phyloP scores from a whole-genome alignment of 2,888 invertebrate species.

The Eumacrocentrus americanus region DNA sequence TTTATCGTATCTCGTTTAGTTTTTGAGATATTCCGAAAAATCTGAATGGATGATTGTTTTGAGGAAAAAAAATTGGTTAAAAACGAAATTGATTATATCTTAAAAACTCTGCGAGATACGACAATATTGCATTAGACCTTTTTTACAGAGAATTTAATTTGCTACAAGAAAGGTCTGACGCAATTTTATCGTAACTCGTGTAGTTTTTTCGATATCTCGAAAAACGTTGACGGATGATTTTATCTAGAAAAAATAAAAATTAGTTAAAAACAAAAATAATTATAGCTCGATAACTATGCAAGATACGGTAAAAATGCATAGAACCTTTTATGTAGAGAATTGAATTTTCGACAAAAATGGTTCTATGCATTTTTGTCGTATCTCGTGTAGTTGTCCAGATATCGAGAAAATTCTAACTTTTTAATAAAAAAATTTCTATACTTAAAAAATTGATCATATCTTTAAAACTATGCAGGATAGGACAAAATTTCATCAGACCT shows the following conservation, averaged over 20 bases:
- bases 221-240: no score
- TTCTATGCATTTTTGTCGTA: not conserved
- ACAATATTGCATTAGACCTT: no score
- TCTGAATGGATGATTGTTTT: no score
- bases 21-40: no score
- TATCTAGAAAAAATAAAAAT: not conserved
- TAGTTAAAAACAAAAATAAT: not conserved
- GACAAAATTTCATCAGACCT: not conserved
- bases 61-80: no score
- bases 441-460: slow-evolving; percentile 3
- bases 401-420: no score
- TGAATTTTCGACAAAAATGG: not conserved
- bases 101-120: not conserved
- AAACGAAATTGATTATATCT: not conserved
- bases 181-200: no score
- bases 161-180: no score
- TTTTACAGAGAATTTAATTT: slow-evolving; percentile 18
- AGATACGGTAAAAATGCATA: not conserved
- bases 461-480: not conserved
- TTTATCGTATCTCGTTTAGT: no score
- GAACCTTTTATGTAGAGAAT: not conserved
- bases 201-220: no score
- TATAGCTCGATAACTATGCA: not conserved
- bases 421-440: not conserved
- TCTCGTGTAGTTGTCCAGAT: no score